Base-by-base conservation (phyloP, 2,888 invertebrate genomes). In the Tenthredo mesomela region DNA sequence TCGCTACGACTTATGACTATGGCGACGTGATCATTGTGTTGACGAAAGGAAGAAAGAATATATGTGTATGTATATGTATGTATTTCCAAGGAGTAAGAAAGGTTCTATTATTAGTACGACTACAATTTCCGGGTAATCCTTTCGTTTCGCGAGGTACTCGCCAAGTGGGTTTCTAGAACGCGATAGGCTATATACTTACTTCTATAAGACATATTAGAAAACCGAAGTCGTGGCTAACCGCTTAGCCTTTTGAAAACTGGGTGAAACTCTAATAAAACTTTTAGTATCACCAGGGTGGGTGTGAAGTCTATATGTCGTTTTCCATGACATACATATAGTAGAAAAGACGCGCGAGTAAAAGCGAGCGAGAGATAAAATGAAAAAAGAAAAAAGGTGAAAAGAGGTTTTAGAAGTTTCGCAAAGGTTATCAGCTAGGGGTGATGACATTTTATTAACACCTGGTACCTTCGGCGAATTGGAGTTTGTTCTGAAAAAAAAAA, bases 401-500 rank as follows among this genome's bases (percentile, higher is more conserved):
- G 37, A n/a, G 40, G 10, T 73, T 73, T 73, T 29, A 67, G 6
- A 18, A 67, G 67, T 67, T 67, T 70, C 33, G 67, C 67, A 67
- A 71, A 71, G 40, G 40, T 71, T 71, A 40, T 70, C 70, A 61
- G 25, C 33, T 37, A 21, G 67, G 33, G 67, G 67, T 67, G 67
- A 67, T 29, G 73, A 43, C 73, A 10, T 73, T 73, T 73, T 73
- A 43, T 73, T 73, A 43, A 43, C 73, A 67, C 67, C 67, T 67
- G 40, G 73, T 43, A 43, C 43, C 9, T 21, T 25, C 25, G 40
- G 12, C 18, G 40, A 70, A 18, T n/a, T 10, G 18, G 37, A 70
- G 6, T 9, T 33, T 70, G 33, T 70, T 37, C 70, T 9, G 7
- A 15, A 18, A 33, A 67, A 18, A 25, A 67, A 33, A 0, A 12